These are phyloP conservation scores for Yponomeuta evonymella DNA, from an alignment of 2,888 invertebrate genomes.

Conservation along the genomic window DNA sequence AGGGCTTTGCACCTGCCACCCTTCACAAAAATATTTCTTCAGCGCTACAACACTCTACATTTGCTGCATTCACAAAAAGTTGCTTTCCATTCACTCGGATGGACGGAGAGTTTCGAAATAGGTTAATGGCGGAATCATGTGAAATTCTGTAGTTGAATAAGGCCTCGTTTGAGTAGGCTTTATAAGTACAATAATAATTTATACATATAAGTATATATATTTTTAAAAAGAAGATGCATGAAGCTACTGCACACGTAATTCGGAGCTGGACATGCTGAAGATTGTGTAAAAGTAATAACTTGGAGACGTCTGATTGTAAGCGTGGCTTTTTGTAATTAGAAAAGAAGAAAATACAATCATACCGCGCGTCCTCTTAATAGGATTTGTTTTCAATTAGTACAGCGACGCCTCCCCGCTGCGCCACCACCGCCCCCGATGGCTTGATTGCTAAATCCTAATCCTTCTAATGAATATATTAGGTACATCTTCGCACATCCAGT, in stretches of 20 bases:
- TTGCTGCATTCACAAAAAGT: not conserved
- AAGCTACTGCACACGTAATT: too few species aligned
- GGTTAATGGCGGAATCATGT: not conserved
- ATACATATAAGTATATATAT: too few species aligned
- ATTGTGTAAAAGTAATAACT: too few species aligned
- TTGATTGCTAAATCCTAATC: slow-evolving; percentile 14
- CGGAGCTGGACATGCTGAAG: too few species aligned
- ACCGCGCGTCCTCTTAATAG: slow-evolving; percentile 32
- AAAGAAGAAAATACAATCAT: slow-evolving; percentile 9
- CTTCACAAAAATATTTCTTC: not conserved
- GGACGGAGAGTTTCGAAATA: not conserved
- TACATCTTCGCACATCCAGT: slow-evolving; percentile 6
- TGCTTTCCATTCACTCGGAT: not conserved
- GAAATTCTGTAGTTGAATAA: too few species aligned
- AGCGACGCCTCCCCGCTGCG: not conserved
- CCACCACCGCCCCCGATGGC: not conserved
- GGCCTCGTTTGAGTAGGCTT: too few species aligned
- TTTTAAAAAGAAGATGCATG: too few species aligned
- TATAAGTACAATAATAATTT: too few species aligned
- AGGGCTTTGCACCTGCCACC: not conserved
- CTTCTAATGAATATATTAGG: not conserved
- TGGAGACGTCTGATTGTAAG: too few species aligned
- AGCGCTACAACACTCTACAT: not conserved
- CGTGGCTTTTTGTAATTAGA: too few species aligned
- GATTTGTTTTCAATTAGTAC: slow-evolving; percentile 32